A percentile compares a stretch with the other conserved stretches of the same genome.
Evolutionary conservation across 2,888 invertebrate genomes (phyloP).

Genomic region (Busseola fusca): DNA sequence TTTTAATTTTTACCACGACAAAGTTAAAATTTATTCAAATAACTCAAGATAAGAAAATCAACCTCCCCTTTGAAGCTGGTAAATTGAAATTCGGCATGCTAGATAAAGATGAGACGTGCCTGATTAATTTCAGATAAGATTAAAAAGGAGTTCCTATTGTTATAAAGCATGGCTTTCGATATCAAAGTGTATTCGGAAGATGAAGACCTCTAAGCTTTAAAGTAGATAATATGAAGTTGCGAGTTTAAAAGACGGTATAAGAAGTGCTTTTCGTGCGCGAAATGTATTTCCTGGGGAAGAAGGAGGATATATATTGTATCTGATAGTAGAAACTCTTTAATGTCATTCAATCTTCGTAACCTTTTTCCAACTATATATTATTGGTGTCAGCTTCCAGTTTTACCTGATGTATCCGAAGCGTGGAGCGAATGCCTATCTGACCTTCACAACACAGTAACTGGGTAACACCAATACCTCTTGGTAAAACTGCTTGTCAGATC

Average conservation of each 20-base stretch:
- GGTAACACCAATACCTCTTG: neutral
- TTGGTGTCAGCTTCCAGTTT: neutral
- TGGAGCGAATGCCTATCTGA: neutral
- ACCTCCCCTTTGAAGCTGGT: constrained; percentile 23
- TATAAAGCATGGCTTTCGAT: constrained; percentile 22
- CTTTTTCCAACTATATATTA: neutral
- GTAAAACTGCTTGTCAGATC: neutral
- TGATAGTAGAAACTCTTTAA: constrained; percentile 7
- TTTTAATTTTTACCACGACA: constrained; percentile 13
- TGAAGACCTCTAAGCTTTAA: constrained; percentile 36
- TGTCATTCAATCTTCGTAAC: neutral
- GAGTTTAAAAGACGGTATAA: constrained; percentile 43
- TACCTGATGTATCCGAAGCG: neutral
- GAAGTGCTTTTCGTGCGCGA: constrained; percentile 28
- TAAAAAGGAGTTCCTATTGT: constrained; percentile 31
- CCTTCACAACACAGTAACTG: neutral
- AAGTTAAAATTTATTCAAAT: constrained; percentile 25
- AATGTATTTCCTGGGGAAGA: constrained; percentile 22
- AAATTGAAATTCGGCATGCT: constrained; percentile 46
- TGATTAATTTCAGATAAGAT: constrained; percentile 41
- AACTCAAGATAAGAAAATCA: constrained; percentile 7
- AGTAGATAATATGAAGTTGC: constrained; percentile 30
- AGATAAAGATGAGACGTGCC: constrained; percentile 50
- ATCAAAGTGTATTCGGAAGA: constrained; percentile 28
- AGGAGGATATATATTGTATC: constrained; percentile 18